Conservation (phyloP, 2,888 invertebrate genomes). For the Amaurobius ferox region DNA sequence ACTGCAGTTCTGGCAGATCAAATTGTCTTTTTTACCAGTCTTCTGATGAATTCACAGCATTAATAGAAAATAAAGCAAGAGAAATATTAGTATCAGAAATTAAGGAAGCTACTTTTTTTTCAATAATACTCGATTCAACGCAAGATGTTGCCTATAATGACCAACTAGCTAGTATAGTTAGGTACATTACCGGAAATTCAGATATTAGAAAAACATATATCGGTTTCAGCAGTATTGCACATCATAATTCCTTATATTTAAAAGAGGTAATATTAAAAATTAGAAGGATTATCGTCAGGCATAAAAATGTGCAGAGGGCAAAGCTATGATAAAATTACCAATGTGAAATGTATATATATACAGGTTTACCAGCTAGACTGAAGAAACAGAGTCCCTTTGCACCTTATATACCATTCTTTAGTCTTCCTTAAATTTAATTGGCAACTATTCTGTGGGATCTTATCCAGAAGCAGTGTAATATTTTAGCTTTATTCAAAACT, state of each 20-base stretch:
- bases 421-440: conserved; percentile 28
- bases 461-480: conserved; percentile 29
- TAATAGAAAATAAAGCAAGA: neutral
- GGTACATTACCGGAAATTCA: neutral
- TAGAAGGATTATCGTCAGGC: neutral
- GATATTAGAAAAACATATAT: conserved; percentile 19
- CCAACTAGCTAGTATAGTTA: neutral
- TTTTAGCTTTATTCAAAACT: conserved; percentile 22
- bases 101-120: conserved; percentile 7
- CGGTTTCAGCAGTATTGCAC: too few relatives aligned
- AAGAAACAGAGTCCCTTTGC: conserved; percentile 15
- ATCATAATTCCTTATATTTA: neutral
- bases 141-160: neutral
- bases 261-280: neutral
- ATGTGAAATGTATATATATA: too few relatives aligned
- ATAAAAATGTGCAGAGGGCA: conserved; percentile 22
- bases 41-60: conserved; percentile 18
- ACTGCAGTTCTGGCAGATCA: neutral
- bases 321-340: conserved; percentile 3
- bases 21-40: too few relatives aligned
- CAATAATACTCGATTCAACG: conserved; percentile 7
- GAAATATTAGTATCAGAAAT: conserved; percentile 14
- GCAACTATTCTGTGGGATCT: neutral
- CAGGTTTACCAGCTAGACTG: too few relatives aligned
- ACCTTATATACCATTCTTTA: neutral